Percentiles rank a stretch among this genome's conserved stretches.
Evolutionary conservation across 2,113 vertebrate species (phyloP).

Genomic region (Carassius carassius): DNA sequence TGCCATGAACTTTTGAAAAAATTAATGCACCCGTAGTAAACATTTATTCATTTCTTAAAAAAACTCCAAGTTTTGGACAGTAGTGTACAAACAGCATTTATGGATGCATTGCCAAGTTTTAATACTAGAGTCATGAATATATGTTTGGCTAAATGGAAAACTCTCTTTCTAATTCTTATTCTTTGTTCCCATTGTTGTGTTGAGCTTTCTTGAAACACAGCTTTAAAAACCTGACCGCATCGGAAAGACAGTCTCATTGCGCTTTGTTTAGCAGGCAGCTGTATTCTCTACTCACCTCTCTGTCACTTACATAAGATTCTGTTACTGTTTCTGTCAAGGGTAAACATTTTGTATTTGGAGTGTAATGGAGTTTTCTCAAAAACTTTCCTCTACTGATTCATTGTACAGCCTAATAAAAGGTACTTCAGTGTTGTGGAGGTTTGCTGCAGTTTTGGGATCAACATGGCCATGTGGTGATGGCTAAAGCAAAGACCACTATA

Average conservation of each 20-base stretch:
- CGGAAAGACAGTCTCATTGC: conserved; percentile 41
- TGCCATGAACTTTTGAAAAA: background rate
- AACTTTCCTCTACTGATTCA: background rate
- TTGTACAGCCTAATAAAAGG: background rate
- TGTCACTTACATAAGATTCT: conserved; percentile 27
- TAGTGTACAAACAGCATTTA: background rate
- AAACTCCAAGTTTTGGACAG: background rate
- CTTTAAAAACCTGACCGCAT: conserved; percentile 45
- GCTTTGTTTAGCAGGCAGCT: conserved; percentile 35
- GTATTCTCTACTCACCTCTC: conserved; percentile 1
- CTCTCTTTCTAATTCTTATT: conserved; percentile 2
- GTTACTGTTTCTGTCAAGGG: background rate
- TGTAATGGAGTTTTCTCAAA: conserved; percentile 24
- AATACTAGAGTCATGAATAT: background rate
- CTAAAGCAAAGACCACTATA: background rate
- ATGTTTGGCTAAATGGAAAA: background rate
- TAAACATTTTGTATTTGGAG: conserved; percentile 6
- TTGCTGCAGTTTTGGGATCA: background rate
- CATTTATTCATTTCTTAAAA: background rate
- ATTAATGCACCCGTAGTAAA: background rate
- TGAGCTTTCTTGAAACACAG: conserved; percentile 21
- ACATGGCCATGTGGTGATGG: background rate
- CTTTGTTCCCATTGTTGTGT: conserved; percentile 4
- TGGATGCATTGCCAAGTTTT: background rate
- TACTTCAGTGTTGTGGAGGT: background rate